Base-by-base conservation (phyloP, 2,888 invertebrate species). In the Hirtodrosophila histrioides region DNA sequence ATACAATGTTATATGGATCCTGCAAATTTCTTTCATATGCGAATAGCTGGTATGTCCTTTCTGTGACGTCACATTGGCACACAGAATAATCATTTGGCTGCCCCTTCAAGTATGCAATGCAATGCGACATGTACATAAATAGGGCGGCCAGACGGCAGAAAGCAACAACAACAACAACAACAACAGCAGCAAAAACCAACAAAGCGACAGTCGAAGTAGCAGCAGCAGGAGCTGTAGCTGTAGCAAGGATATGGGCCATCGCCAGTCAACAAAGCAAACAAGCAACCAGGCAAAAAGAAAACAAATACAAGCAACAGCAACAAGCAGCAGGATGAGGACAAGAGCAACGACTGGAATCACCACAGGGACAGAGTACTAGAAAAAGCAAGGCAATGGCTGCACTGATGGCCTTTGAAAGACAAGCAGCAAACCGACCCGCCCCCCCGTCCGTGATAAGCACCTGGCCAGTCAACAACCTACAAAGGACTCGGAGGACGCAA, bases 121-220 rank as follows among this genome's bases (percentile, higher is more conserved):
- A 70, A 63, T 72, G 72, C 65, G 79, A 82, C 75, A 69, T 77
- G 75, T 72, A 76, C 69, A 70, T 67, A 70, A 63, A 76, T 73
- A 69, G 69, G 69, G 72, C 73, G 73, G 73, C 58, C 72, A 68
- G 68, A 51, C 57, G 54, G 36, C 53, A 54, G 58, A 44, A 48
- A 48, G 33, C 37, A 48, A 40, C 35, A 46, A 46, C 27, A 46
- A 41, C 45, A 50, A 17, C 31, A 48, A 23, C 50, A 51, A 43
- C 37, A 48, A n/a, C n/a, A n/a, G n/a, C n/a, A 27, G 27, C 27
- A 27, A 3, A 6, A 27, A 27, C 6, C 17, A 6, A 6, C 27
- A 27, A 27, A 31, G 3, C 31, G 31, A 31, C 31, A 31, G 31
- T 31, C 31, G 31, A 31, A 31, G 31, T 31, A 31, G 31, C n/a